These are phyloP conservation scores for Epizoanthus stellaris DNA, from an alignment of 92 coral and sea anemone species.

Conservation along the genomic window DNA sequence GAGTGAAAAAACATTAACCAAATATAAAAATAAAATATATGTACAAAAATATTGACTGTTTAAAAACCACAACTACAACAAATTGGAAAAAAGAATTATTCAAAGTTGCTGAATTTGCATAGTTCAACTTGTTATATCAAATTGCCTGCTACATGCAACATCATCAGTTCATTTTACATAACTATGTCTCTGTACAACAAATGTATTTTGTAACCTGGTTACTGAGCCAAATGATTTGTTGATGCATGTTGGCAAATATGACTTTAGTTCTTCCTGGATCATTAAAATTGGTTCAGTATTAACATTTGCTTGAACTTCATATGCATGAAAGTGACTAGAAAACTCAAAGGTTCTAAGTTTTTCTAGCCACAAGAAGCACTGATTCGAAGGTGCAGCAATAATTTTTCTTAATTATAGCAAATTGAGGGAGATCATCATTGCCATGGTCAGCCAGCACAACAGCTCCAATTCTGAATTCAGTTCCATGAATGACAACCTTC, in stretches of 20 bases:
- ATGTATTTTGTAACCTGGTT: conserved; percentile 30
- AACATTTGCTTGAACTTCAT: conserved; percentile 45
- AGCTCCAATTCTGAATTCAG: conserved; percentile 62
- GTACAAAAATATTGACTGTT: neutral
- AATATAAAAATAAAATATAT: no score
- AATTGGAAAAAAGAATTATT: conserved; percentile 2
- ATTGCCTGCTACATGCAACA: neutral
- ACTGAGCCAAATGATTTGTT: conserved; percentile 42
- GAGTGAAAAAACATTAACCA: no score
- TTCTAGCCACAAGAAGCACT: conserved; percentile 37
- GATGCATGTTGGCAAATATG: conserved; percentile 38
- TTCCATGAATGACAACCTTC: conserved; percentile 61
- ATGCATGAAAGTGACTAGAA: conserved; percentile 54
- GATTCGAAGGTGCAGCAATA: conserved; percentile 24
- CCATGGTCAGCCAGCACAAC: conserved; percentile 46
- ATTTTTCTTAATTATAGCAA: conserved; percentile 50
- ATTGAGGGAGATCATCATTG: conserved; percentile 54
- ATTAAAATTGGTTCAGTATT: conserved; percentile 33
- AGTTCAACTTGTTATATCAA: neutral
- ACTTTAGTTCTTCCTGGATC: conserved; percentile 39
- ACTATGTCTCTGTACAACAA: conserved; percentile 53
- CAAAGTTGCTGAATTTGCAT: neutral
- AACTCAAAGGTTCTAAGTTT: conserved; percentile 33
- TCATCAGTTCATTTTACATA: conserved; percentile 25
- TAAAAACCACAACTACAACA: neutral